Percentiles rank a stretch among this genome's conserved stretches.
Evolutionary conservation across 2,113 vertebrate species (phyloP).

Genomic region (Colius striatus): DNA sequence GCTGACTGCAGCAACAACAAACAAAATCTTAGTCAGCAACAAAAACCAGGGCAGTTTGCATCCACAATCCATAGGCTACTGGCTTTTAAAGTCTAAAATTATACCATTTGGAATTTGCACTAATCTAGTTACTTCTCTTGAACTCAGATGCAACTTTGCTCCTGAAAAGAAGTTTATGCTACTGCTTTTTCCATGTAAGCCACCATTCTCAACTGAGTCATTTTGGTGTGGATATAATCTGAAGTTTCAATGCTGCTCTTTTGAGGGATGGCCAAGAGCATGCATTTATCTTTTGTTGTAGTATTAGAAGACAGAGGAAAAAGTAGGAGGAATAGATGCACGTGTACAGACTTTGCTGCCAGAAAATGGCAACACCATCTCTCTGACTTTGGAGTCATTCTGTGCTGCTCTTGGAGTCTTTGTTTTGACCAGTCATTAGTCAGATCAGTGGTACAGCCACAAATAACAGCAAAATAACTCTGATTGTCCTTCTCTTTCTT

Average conservation of each 20-base stretch:
- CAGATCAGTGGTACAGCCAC: background rate
- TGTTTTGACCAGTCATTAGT: background rate
- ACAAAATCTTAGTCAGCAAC: background rate
- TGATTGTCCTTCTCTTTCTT: background rate
- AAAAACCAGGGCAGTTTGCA: background rate
- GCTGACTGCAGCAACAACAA: conserved; percentile 7
- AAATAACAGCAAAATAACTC: background rate
- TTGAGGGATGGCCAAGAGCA: background rate
- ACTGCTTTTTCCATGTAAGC: background rate
- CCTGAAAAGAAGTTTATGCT: background rate
- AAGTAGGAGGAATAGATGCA: background rate
- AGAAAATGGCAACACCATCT: background rate
- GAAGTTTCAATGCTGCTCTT: background rate
- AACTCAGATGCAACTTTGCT: background rate
- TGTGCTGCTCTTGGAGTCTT: background rate
- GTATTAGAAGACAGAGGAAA: background rate
- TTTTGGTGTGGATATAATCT: background rate
- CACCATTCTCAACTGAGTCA: background rate
- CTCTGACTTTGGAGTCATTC: background rate
- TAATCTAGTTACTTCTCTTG: background rate
- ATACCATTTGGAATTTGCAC: background rate
- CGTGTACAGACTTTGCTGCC: background rate
- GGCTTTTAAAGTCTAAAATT: background rate
- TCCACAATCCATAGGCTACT: background rate
- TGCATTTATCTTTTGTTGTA: background rate